Percentiles rank a stretch among this genome's conserved stretches.
Evolutionary conservation across 2,888 invertebrate genomes (phyloP).

Genomic region (Hirtodrosophila duncani): DNA sequence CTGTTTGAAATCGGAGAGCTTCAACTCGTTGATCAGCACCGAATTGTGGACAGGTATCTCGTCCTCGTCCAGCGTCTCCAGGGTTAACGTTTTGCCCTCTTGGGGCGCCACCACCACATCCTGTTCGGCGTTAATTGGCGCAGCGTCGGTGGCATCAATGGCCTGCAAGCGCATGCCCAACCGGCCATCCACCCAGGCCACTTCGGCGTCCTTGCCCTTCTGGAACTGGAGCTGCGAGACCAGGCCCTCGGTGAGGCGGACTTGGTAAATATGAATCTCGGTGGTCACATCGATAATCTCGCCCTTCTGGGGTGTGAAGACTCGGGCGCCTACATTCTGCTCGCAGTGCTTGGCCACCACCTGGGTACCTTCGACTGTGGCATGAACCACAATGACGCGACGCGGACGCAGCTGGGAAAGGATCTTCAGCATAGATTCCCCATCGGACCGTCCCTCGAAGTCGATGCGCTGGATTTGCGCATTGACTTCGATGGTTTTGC

Average conservation of each 20-base stretch:
- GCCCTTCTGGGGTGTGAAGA: constrained; percentile 90
- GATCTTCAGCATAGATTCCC: constrained; percentile 89
- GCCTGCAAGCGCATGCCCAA: constrained; percentile 83
- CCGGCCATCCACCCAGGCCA: constrained; percentile 96
- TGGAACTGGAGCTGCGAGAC: constrained; percentile 92
- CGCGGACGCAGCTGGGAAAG: constrained; percentile 89
- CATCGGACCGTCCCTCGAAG: constrained; percentile 95
- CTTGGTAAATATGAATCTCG: constrained; percentile 98
- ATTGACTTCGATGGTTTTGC: constrained; percentile 87
- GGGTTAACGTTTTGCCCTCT: constrained; percentile 83
- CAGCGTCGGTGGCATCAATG: constrained; percentile 79
- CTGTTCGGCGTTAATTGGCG: constrained; percentile 46
- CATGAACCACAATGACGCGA: constrained; percentile 88
- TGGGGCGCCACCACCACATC: constrained; percentile 73
- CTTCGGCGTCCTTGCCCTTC: constrained; percentile 90
- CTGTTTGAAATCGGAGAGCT: constrained; percentile 94
- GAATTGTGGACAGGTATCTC: constrained; percentile 86
- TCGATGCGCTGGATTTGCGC: constrained; percentile 96
- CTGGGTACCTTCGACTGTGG: constrained; percentile 84
- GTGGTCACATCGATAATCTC: constrained; percentile 96
- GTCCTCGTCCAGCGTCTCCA: constrained; percentile 82
- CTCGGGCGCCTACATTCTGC: constrained; percentile 83
- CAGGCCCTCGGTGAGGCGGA: constrained; percentile 93
- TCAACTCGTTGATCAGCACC: constrained; percentile 94
- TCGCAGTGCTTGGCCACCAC: constrained; percentile 85